Evolutionary conservation across 2,888 invertebrate genomes (phyloP).

Genomic region (Tholera decimalis): DNA sequence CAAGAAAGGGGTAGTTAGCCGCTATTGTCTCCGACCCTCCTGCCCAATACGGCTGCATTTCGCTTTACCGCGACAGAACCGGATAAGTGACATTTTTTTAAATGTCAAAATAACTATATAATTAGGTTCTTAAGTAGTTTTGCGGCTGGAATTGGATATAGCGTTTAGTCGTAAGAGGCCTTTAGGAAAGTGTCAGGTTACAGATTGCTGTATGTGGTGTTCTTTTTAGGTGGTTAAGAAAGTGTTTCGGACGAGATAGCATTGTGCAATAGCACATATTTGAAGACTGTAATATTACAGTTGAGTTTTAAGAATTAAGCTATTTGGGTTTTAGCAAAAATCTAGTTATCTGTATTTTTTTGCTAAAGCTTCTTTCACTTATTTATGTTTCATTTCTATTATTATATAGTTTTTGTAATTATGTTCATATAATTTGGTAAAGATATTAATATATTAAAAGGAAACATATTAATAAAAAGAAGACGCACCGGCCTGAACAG

Average conservation of each 20-base stretch:
- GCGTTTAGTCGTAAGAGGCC: slow-evolving; percentile 47
- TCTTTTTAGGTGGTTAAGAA: background rate
- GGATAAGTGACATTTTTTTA: slow-evolving; percentile 75
- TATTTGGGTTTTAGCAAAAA: background rate
- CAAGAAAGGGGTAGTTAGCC: slow-evolving; percentile 91
- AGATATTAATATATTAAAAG: too few relatives aligned
- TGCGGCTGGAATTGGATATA: slow-evolving; percentile 60
- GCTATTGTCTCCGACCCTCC: slow-evolving; percentile 89
- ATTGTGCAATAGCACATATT: background rate
- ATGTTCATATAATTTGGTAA: too few relatives aligned
- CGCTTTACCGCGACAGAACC: slow-evolving; percentile 66
- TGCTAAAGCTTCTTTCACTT: background rate
- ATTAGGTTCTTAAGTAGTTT: slow-evolving; percentile 66
- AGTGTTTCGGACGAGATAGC: too few relatives aligned
- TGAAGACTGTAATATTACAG: background rate
- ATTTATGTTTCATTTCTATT: background rate
- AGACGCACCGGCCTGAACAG: too few relatives aligned
- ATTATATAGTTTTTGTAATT: background rate
- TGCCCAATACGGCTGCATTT: slow-evolving; percentile 75
- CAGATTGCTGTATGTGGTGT: background rate
- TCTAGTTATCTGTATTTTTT: background rate
- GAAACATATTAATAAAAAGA: too few relatives aligned
- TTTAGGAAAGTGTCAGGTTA: slow-evolving; percentile 27
- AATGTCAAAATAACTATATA: slow-evolving; percentile 67
- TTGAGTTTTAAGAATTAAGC: too few relatives aligned